Conservation (phyloP, 92 coral and sea anemone species). For the Palythoa grandiflora region DNA sequence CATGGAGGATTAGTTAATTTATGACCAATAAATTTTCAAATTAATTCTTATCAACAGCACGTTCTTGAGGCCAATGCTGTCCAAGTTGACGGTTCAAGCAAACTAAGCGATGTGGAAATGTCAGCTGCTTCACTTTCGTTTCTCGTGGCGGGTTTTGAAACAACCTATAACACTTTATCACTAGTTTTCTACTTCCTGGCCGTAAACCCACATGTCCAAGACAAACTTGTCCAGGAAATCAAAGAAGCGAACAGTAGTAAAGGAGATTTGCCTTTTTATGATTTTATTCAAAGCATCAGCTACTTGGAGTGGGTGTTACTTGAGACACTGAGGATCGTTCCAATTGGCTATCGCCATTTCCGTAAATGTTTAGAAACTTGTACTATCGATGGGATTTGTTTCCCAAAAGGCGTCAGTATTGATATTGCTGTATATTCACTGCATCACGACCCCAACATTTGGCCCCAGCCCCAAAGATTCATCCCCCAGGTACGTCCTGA, state of each 20-base stretch:
- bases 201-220: constrained; percentile 60
- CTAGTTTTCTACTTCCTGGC: constrained; percentile 61
- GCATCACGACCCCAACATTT: constrained; percentile 65
- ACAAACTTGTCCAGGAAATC: constrained; percentile 58
- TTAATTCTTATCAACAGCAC: constrained; percentile 5
- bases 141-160: constrained; percentile 70
- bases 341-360: constrained; percentile 68
- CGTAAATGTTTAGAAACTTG: constrained; percentile 60
- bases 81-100: constrained; percentile 58
- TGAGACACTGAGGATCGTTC: constrained; percentile 65
- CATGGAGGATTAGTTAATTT: too few species aligned
- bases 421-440: constrained; percentile 56
- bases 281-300: constrained; percentile 51
- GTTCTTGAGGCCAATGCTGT: constrained; percentile 67
- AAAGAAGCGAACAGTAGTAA: constrained; percentile 39
- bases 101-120: constrained; percentile 66
- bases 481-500: constrained; percentile 58
- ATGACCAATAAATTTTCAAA: too few species aligned
- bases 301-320: constrained; percentile 69
- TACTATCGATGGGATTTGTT: constrained; percentile 48
- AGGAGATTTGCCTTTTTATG: constrained; percentile 40
- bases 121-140: constrained; percentile 62
- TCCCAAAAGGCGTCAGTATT: constrained; percentile 55
- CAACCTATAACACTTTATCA: constrained; percentile 56
- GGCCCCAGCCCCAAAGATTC: constrained; percentile 66